Evolutionary conservation across 2,888 invertebrate genomes (phyloP), one percentile per base, ranked within the genome.

Genomic region (Siphlonurus alternatus): DNA sequence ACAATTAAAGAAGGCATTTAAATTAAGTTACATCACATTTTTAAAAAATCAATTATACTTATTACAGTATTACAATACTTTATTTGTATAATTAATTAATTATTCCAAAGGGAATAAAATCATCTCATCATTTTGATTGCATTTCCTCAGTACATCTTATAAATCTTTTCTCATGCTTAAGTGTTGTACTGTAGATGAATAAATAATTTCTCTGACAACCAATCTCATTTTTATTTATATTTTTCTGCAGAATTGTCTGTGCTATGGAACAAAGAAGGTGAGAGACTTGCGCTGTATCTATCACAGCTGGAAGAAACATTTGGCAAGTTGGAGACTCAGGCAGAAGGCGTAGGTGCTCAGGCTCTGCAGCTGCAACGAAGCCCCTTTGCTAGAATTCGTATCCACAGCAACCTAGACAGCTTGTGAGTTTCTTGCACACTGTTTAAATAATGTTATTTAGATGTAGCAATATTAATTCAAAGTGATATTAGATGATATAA

Each of bases 131-230:
- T n/a, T n/a, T n/a, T n/a, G n/a, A n/a, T n/a, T n/a, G n/a, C n/a
- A n/a, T n/a, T n/a, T n/a, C n/a, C n/a, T n/a, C 5, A 23, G 2
- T 61, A 23, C 22, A 7, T 23, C 10, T 61, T 20, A 61, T 23
- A 3, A 24, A 63, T 63, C 23, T 22, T 24, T 66, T 38, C 63
- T 51, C 7, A 59, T 65, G 53, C 53, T 59, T 65, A 25, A 51
- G 63, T 61, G 51, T 59, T 25, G n/a, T n/a, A n/a, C n/a, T n/a
- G n/a, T 63, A 69, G 69, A 63, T 24, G 65, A 64, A 23, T 38
- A 64, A 24, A 53, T 61, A 23, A 53, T 67, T n/a, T n/a, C n/a
- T n/a, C n/a, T n/a, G n/a, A n/a, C n/a, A n/a, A n/a, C n/a, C n/a
- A n/a, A n/a, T 62, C 19, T 62, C 24, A 63, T 65, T 22, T 53